Evolutionary conservation across 1,140 invertebrate genomes (phyloP).

Genomic region (Venustaconcha ellipsiformis): DNA sequence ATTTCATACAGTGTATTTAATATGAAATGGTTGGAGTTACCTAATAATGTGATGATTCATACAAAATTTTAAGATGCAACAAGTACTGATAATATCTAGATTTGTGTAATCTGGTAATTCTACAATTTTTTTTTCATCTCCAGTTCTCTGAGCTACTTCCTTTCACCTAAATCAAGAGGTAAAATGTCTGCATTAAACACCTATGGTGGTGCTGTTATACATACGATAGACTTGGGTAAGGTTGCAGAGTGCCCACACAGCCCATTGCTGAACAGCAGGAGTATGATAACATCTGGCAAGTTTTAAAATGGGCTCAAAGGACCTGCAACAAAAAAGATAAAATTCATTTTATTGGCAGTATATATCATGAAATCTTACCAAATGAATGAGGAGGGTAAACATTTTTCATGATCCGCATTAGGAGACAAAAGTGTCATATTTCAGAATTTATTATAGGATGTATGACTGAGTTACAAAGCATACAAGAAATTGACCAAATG

Average conservation of each 20-base stretch:
- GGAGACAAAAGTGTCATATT: background rate
- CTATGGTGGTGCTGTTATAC: conserved; percentile 64
- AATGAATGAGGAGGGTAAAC: background rate
- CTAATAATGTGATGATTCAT: background rate
- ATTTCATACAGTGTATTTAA: too few species aligned
- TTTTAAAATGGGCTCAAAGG: conserved; percentile 90
- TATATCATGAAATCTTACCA: background rate
- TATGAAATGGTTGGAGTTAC: too few species aligned
- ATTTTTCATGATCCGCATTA: background rate
- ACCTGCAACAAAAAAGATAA: conserved; percentile 68
- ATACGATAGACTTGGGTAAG: conserved; percentile 92
- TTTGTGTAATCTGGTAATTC: background rate
- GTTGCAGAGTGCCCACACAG: conserved; percentile 97
- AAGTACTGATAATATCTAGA: background rate
- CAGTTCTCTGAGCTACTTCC: background rate
- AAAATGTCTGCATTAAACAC: background rate
- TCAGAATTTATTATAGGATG: background rate
- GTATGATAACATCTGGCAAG: conserved; percentile 85
- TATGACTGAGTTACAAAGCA: background rate
- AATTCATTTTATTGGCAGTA: too few species aligned
- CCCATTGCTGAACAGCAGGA: conserved; percentile 94
- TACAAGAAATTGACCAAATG: background rate
- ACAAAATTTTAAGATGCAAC: background rate
- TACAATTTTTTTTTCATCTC: background rate
- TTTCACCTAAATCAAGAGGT: background rate